Conservation (phyloP, 2,113 vertebrate genomes). For the Fulmarus glacialis region DNA sequence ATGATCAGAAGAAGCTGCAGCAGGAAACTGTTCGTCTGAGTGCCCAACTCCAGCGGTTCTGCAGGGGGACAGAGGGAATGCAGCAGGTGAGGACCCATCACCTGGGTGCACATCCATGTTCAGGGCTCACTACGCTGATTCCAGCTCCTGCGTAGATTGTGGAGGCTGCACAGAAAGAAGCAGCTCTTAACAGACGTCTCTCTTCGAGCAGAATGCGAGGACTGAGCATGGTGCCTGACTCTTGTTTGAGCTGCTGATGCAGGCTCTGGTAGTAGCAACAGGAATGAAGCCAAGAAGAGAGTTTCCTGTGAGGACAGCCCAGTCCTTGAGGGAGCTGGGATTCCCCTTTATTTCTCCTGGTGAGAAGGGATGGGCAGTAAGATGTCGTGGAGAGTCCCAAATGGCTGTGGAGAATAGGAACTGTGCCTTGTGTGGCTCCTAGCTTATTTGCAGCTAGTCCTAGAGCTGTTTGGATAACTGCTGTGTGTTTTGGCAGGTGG, state of each 20-base stretch:
- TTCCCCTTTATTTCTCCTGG: neutral
- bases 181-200: neutral
- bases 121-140: neutral
- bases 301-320: neutral
- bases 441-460: neutral
- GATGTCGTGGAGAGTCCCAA: rapidly evolving
- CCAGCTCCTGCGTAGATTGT: neutral
- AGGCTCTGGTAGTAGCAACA: neutral
- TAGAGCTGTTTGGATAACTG: neutral
- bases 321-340: neutral
- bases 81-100: conserved; percentile 64
- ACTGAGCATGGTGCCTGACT: neutral
- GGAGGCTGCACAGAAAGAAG: neutral
- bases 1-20: conserved; percentile 76
- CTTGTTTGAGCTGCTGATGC: neutral
- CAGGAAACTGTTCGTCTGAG: conserved; percentile 75
- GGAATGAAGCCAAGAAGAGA: neutral
- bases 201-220: neutral
- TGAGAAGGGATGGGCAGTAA: neutral
- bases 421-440: neutral
- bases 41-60: conserved; percentile 72
- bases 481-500: conserved; percentile 70
- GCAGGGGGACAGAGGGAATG: conserved; percentile 51
- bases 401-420: neutral
- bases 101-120: neutral